Percentiles rank a stretch among this genome's conserved stretches.
These are phyloP conservation scores for Rhinophrynus dorsalis DNA, from an alignment of 2,797 vertebrate species.

Conservation along the genomic window DNA sequence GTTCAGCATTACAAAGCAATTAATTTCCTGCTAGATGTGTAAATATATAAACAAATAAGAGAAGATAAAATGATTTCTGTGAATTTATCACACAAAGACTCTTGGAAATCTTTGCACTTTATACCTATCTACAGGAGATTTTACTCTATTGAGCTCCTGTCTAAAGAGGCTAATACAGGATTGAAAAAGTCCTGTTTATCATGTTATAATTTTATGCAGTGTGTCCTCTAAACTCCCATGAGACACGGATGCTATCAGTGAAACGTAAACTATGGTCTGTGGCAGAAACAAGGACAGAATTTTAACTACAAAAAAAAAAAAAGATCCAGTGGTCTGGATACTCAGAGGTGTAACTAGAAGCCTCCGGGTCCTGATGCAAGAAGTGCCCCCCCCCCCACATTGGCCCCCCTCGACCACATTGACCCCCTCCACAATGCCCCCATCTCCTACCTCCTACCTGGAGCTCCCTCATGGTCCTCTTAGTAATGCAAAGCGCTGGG, in stretches of 20 bases:
- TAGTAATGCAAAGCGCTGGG: no score
- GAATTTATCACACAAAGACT: slow-evolving; percentile 21
- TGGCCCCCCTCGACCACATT: no score
- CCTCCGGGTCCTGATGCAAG: no score
- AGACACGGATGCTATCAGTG: slow-evolving; percentile 62
- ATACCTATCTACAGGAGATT: slow-evolving; percentile 49
- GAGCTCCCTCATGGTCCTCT: no score
- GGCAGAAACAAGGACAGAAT: slow-evolving; percentile 63
- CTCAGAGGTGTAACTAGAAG: no score
- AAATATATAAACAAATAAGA: not conserved
- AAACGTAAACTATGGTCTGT: slow-evolving; percentile 66
- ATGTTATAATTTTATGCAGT: slow-evolving; percentile 68
- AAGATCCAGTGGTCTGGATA: not conserved
- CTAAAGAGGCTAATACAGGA: slow-evolving; percentile 62
- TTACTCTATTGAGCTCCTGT: slow-evolving; percentile 62
- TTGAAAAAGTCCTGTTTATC: slow-evolving; percentile 60
- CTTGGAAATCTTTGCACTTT: slow-evolving; percentile 50
- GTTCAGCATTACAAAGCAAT: not conserved
- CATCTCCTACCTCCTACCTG: no score
- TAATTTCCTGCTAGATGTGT: not conserved
- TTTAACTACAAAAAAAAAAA: slow-evolving; percentile 57
- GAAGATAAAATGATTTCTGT: not conserved
- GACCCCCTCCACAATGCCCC: no score
- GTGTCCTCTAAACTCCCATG: slow-evolving; percentile 64
- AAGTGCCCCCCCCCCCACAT: no score